Conservation (phyloP, 2,113 vertebrate species). For the Euleptes europaea region DNA sequence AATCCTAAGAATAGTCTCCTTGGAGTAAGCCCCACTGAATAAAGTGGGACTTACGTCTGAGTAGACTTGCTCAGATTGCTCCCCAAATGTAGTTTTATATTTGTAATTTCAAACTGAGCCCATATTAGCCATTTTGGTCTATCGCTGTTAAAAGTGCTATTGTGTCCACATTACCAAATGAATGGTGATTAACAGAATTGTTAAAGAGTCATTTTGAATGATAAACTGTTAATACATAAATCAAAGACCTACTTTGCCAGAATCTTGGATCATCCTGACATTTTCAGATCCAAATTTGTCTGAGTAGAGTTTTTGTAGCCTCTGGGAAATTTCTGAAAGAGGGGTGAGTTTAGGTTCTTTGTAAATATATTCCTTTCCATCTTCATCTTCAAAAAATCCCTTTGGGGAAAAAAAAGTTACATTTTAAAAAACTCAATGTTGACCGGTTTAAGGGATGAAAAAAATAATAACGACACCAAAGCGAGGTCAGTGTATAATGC, state of each 20-base stretch:
- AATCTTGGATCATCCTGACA: slow-evolving; percentile 98
- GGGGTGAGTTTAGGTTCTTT: slow-evolving; percentile 98
- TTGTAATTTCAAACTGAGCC: not conserved
- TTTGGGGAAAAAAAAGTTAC: slow-evolving; percentile 56
- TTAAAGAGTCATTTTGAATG: not conserved
- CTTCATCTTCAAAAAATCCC: slow-evolving; percentile 98
- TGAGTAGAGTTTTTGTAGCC: slow-evolving; percentile 96
- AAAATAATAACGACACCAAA: not conserved
- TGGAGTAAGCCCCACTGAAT: no score
- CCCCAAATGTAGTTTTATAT: no score
- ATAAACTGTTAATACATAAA: not conserved
- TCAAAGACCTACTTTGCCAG: slow-evolving; percentile 84
- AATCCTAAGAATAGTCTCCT: no score
- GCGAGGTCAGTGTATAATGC: slow-evolving; percentile 54
- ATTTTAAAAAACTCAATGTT: slow-evolving; percentile 38
- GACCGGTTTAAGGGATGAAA: not conserved
- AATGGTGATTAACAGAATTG: not conserved
- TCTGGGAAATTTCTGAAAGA: slow-evolving; percentile 94
- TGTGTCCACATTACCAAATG: not conserved
- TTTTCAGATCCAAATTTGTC: slow-evolving; percentile 98
- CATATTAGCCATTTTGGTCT: not conserved
- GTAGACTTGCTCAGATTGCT: no score
- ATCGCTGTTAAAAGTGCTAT: not conserved
- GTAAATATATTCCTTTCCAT: slow-evolving; percentile 98
- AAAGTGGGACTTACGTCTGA: no score